Percentiles rank a stretch among this genome's conserved stretches.
Evolutionary conservation across 1,140 invertebrate species (phyloP).

Genomic region (Phortica variegata): DNA sequence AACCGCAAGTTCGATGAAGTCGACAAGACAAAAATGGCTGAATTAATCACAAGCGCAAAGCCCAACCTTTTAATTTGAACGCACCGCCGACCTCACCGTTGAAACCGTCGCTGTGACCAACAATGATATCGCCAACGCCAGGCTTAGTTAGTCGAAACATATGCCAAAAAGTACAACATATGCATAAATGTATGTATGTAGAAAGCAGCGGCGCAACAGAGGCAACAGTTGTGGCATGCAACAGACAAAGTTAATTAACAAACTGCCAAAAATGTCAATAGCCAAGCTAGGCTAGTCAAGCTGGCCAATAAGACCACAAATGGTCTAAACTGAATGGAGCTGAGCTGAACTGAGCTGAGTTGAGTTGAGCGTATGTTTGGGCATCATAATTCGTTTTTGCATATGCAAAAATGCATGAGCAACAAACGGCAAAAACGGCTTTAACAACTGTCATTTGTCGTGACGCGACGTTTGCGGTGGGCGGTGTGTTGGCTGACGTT

Average conservation of each 20-base stretch:
- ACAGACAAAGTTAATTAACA: slow-evolving; percentile 50
- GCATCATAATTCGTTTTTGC: slow-evolving; percentile 53
- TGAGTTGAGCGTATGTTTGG: slow-evolving; percentile 9
- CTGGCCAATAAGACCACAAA: too few species aligned
- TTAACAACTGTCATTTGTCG: too few species aligned
- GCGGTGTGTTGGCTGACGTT: too few species aligned
- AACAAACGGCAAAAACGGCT: too few species aligned
- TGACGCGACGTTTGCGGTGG: too few species aligned
- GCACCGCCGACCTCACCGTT: too few species aligned
- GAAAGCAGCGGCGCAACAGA: slow-evolving; percentile 4
- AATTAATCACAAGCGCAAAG: too few species aligned
- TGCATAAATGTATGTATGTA: background rate
- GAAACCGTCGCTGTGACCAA: too few species aligned
- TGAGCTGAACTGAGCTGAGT: background rate
- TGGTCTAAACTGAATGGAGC: slow-evolving; percentile 13
- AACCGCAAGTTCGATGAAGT: too few species aligned
- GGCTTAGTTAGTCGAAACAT: slow-evolving; percentile 31
- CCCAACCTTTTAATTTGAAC: slow-evolving; percentile 52
- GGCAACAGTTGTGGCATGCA: slow-evolving; percentile 10
- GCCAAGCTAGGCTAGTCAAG: slow-evolving; percentile 21
- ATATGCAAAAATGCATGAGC: slow-evolving; percentile 46
- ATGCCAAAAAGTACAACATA: background rate
- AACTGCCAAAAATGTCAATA: slow-evolving; percentile 54
- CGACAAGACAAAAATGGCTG: too few species aligned
- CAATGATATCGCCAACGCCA: too few species aligned